Evolutionary conservation across 2,113 vertebrate genomes (phyloP).

Genomic region (Oreochromis tanganicae): DNA sequence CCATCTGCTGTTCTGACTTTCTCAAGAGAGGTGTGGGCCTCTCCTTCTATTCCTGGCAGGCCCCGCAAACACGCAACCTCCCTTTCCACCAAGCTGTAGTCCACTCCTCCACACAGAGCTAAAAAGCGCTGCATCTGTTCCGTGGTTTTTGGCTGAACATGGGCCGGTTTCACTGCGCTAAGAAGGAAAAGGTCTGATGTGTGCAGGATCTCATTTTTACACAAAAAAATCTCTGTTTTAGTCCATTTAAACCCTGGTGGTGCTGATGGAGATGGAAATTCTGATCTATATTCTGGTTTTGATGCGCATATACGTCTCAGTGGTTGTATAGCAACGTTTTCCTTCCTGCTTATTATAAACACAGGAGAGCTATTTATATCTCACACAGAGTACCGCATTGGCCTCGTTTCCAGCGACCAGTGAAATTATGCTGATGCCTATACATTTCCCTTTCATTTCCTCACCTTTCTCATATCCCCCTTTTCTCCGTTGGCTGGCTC

Average conservation of each 20-base stretch:
- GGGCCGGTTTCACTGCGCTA: neutral
- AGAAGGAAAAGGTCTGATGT: neutral
- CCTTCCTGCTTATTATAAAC: constrained; percentile 10
- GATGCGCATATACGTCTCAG: neutral
- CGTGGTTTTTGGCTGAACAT: neutral
- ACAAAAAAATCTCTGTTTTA: neutral
- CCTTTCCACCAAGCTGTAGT: neutral
- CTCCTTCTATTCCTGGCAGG: constrained; percentile 37
- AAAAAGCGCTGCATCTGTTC: constrained; percentile 1
- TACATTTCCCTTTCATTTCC: constrained; percentile 35
- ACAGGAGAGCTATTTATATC: constrained; percentile 49
- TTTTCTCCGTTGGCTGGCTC: neutral
- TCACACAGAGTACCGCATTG: constrained; percentile 33
- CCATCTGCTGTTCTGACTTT: neutral
- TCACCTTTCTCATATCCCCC: constrained; percentile 13
- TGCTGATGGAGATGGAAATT: neutral
- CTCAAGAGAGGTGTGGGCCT: constrained; percentile 29
- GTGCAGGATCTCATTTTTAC: neutral
- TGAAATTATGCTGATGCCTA: constrained; percentile 56
- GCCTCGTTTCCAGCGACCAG: constrained; percentile 51
- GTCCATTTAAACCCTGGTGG: neutral
- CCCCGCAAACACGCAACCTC: constrained; percentile 6
- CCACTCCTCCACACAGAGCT: constrained; percentile 25
- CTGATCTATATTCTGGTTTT: neutral
- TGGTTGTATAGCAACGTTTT: neutral